Conservation (phyloP, 2,797 vertebrate species). For the Spatula clypeata region DNA sequence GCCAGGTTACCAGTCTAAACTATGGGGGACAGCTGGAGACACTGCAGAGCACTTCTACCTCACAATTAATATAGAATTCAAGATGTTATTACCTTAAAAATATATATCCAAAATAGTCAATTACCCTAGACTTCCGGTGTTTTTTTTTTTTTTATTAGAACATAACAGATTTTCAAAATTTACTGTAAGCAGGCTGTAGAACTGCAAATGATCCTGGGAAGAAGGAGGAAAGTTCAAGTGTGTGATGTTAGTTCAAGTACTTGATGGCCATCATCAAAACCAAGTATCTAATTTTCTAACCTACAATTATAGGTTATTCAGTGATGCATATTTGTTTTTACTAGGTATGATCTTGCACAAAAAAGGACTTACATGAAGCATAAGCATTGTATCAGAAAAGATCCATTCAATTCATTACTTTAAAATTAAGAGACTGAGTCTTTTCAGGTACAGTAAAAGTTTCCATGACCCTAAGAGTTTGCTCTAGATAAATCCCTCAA, state of each 20-base stretch:
- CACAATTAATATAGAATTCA: background rate
- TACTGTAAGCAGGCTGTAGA: background rate
- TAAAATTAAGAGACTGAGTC: background rate
- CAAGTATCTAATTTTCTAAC: conserved; percentile 6
- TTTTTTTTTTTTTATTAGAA: background rate
- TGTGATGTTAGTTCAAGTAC: background rate
- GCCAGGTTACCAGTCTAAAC: background rate
- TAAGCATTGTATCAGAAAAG: background rate
- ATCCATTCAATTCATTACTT: background rate
- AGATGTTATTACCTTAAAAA: background rate
- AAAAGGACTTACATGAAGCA: background rate
- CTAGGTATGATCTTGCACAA: background rate
- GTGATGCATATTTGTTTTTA: background rate
- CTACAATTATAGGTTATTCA: background rate
- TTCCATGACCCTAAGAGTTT: background rate
- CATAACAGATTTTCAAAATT: background rate
- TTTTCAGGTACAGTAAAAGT: background rate
- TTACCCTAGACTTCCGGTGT: background rate
- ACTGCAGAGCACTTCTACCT: background rate
- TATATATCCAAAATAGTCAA: background rate
- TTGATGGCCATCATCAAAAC: background rate
- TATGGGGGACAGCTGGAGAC: background rate
- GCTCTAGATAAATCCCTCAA: background rate
- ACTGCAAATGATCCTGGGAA: background rate
- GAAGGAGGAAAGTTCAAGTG: background rate